Percentiles rank a stretch among this genome's conserved stretches.
Evolutionary conservation across 2,113 vertebrate species (phyloP).

Genomic region (Seriola dumerili): DNA sequence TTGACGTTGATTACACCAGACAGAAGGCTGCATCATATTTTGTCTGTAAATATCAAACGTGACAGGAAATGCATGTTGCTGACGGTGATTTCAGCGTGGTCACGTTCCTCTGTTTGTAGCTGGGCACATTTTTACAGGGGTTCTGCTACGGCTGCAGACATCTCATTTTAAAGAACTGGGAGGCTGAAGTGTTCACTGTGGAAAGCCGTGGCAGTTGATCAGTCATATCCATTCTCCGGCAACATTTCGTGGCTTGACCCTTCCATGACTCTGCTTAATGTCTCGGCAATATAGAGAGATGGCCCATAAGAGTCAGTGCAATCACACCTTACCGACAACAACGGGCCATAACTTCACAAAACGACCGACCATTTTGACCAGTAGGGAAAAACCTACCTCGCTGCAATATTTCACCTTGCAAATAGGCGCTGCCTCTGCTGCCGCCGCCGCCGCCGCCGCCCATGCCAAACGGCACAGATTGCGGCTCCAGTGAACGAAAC

Average conservation of each 20-base stretch:
- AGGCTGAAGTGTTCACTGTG: constrained; percentile 45
- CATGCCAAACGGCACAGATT: constrained; percentile 18
- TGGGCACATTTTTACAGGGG: constrained; percentile 5
- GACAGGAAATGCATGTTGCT: not conserved
- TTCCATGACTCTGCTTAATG: constrained; percentile 75
- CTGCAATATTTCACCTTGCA: constrained; percentile 52
- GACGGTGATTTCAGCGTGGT: not conserved
- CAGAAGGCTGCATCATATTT: not conserved
- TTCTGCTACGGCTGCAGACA: constrained; percentile 18
- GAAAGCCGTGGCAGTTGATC: constrained; percentile 40
- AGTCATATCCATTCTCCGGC: constrained; percentile 39
- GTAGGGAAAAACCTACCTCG: constrained; percentile 47
- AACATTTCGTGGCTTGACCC: constrained; percentile 66
- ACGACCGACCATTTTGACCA: constrained; percentile 65
- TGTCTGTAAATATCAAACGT: not conserved
- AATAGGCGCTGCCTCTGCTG: constrained; percentile 30
- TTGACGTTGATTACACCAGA: constrained; percentile 1
- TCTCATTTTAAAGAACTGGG: constrained; percentile 48
- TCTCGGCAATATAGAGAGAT: constrained; percentile 70
- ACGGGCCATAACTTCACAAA: constrained; percentile 68
- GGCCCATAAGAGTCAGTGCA: constrained; percentile 71
- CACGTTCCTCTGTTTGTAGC: not conserved
- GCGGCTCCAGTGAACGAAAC: constrained; percentile 19
- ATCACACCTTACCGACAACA: constrained; percentile 76
- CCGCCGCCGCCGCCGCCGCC: constrained; percentile 23